Percentiles rank a stretch among this genome's conserved stretches.
These are phyloP conservation scores for Xiphophorus maculatus DNA, from an alignment of 2,113 vertebrate genomes.

Conservation along the genomic window DNA sequence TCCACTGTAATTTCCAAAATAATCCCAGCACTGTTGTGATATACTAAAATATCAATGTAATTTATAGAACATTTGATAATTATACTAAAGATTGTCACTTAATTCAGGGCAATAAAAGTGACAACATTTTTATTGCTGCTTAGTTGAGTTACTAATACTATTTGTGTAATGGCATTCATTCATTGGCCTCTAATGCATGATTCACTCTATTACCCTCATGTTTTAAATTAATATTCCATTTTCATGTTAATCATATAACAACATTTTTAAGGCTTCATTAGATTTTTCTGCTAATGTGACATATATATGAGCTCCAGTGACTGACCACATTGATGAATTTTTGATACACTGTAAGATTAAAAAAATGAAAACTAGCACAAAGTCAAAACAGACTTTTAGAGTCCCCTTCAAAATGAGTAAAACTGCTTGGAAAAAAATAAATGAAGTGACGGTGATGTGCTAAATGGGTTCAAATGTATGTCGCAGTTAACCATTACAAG, in stretches of 20 bases:
- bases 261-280: conserved; percentile 70
- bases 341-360: conserved; percentile 15
- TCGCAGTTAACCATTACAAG: conserved; percentile 86
- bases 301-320: conserved; percentile 33
- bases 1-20: conserved; percentile 23
- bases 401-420: conserved; percentile 54
- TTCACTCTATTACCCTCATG: conserved; percentile 68
- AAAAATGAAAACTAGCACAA: conserved; percentile 12
- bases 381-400: conserved; percentile 51
- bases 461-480: conserved; percentile 89
- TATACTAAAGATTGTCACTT: conserved; percentile 33
- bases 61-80: conserved; percentile 40
- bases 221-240: conserved; percentile 66
- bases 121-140: conserved; percentile 43
- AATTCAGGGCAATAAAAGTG: conserved; percentile 38
- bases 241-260: conserved; percentile 62
- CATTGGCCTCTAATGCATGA: conserved; percentile 59
- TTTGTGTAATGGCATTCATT: conserved; percentile 62
- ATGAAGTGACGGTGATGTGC: conserved; percentile 76
- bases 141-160: conserved; percentile 55
- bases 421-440: conserved; percentile 65
- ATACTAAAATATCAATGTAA: conserved; percentile 25
- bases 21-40: conserved; percentile 1
- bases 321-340: conserved; percentile 23
- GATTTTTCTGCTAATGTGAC: conserved; percentile 63